These are phyloP conservation scores for Festucalex cinctus DNA, from an alignment of 2,113 vertebrate genomes.

Conservation along the genomic window DNA sequence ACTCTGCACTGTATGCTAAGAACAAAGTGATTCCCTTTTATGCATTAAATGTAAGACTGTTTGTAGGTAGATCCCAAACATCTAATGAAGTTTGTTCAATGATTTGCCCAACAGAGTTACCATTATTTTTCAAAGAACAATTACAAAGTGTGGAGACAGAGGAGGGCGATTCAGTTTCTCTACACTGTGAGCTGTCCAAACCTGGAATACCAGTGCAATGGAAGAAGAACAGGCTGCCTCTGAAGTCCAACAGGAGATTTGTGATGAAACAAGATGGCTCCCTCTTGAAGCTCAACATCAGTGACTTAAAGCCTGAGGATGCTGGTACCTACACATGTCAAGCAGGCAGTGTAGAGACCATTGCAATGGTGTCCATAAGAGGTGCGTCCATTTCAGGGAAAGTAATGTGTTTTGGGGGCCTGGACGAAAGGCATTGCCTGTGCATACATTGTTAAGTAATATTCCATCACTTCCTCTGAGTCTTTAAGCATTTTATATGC, in stretches of 20 bases:
- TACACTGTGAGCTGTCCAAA: constrained; percentile 68
- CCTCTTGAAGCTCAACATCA: constrained; percentile 55
- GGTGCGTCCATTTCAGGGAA: constrained; percentile 53
- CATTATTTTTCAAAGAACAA: constrained; percentile 56
- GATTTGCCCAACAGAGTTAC: constrained; percentile 45
- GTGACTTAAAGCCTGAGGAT: constrained; percentile 57
- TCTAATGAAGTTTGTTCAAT: background rate
- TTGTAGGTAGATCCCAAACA: background rate
- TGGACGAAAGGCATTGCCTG: background rate
- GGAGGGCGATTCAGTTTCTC: constrained; percentile 36
- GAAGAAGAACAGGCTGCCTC: constrained; percentile 60
- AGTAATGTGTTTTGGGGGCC: background rate
- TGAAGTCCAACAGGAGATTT: constrained; percentile 58
- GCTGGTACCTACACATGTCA: constrained; percentile 57
- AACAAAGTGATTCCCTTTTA: background rate
- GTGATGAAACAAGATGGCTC: constrained; percentile 70
- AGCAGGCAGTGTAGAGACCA: constrained; percentile 51
- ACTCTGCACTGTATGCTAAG: background rate
- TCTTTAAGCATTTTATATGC: background rate
- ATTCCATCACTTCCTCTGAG: background rate
- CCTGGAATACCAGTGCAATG: constrained; percentile 56
- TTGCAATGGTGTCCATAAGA: constrained; percentile 66
- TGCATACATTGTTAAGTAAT: too few species aligned
- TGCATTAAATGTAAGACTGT: background rate
- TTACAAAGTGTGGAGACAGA: constrained; percentile 45